Base-by-base conservation (phyloP, 2,797 vertebrate species). In the Etheostoma perlongum region DNA sequence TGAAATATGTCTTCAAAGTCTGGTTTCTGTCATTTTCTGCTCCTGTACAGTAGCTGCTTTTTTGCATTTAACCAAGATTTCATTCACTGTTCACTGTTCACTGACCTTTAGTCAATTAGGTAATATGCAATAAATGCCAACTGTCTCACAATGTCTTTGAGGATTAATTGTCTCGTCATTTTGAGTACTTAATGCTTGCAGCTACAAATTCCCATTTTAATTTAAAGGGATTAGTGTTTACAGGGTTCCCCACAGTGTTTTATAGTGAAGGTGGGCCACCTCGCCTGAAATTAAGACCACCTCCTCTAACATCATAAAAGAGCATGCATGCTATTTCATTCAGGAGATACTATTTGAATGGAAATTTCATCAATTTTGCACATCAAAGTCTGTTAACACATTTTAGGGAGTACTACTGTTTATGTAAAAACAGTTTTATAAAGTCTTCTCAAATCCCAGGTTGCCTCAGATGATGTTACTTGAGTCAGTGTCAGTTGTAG, bases 31-130 rank as follows among this genome's bases (percentile, higher is more conserved):
- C 3, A n/a, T 52, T 25, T 61, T 53, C 74, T 74, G 6, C 25
- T 65, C 25, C 42, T 61, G 42, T 44, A 44, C 36, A 40, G 11
- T 23, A 58, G 70, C 63, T 63, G 67, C 47, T 54, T 55, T 23
- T 64, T 72, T 55, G 18, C 25, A 54, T 74, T 83, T 58, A 65
- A 75, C 11, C n/a, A 70, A 30, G 27, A 40, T 23, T 64, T 75
- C 72, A 59, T 73, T 23, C 36, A 74, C 59, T 69, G 48, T 67
- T 54, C 5, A 25, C 10, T 64, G 65, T 67, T 54, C 5, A 25
- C 10, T 64, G 62, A 74, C 68, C 67, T 84, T 85, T 72, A 51
- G 59, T 59, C 88, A 72, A 58, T 75, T 63, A 76, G 27, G 67
- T 68, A 9, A 47, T 58, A 14, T 51, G 23, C 15, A 69, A 40